Percentiles rank a stretch among this genome's conserved stretches.
Evolutionary conservation across 2,888 invertebrate species (phyloP).

Genomic region (Germaria angustata): DNA sequence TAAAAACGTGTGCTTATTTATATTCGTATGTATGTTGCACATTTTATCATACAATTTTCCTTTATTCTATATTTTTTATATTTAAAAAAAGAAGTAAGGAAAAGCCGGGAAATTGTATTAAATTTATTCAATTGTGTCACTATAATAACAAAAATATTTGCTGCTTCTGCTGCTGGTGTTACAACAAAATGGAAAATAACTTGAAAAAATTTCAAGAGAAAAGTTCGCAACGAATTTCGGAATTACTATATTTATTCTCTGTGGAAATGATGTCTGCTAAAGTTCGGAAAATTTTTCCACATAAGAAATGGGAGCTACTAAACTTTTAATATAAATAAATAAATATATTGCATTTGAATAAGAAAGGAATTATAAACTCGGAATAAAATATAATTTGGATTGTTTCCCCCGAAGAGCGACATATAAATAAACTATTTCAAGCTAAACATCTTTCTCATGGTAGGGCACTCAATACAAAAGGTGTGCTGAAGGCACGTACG

Average conservation of each 20-base stretch:
- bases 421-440: too few species aligned
- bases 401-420: too few species aligned
- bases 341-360: too few species aligned
- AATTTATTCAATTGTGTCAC: slow-evolving; percentile 66
- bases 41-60: slow-evolving; percentile 46
- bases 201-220: neutral
- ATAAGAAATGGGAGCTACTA: too few species aligned
- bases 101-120: slow-evolving; percentile 56
- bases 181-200: slow-evolving; percentile 11
- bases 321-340: too few species aligned
- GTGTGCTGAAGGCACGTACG: slow-evolving; percentile 53
- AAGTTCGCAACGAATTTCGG: neutral
- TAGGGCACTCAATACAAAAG: slow-evolving; percentile 10
- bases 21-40: slow-evolving; percentile 11
- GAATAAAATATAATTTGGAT: too few species aligned
- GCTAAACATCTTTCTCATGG: too few species aligned
- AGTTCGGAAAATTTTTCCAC: too few species aligned
- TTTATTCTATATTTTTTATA: slow-evolving; percentile 26
- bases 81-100: slow-evolving; percentile 22
- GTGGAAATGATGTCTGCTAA: neutral
- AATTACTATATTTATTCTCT: neutral
- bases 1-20: neutral
- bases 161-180: slow-evolving; percentile 58
- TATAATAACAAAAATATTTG: slow-evolving; percentile 65
- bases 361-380: too few species aligned